Evolutionary conservation across 92 coral and sea anemone species (phyloP).

Genomic region (Parazoanthus darwini): DNA sequence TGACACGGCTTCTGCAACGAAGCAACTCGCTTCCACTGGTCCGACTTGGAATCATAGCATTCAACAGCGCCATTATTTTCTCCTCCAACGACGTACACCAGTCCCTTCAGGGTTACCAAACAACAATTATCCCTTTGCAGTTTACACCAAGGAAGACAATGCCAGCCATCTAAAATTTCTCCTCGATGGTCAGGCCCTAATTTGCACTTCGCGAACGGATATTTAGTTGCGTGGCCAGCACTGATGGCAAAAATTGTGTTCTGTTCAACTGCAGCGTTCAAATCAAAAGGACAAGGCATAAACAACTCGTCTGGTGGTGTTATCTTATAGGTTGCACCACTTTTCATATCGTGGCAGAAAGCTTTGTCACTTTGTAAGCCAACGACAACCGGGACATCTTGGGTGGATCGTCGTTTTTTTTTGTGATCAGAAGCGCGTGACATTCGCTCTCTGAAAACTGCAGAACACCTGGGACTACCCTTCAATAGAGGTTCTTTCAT

Average conservation of each 20-base stretch:
- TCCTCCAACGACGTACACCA: neutral
- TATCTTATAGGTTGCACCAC: neutral
- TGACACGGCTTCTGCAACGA: neutral
- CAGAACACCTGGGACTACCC: neutral
- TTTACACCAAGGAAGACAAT: neutral
- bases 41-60: neutral
- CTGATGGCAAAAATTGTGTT: constrained; percentile 1
- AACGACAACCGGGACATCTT: neutral
- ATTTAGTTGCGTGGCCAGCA: neutral
- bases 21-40: neutral
- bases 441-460: neutral
- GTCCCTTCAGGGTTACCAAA: neutral
- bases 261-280: neutral
- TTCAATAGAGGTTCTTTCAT: neutral
- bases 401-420: neutral
- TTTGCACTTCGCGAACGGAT: neutral
- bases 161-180: neutral
- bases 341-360: neutral
- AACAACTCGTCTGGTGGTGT: neutral
- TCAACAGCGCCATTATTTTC: neutral
- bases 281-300: neutral
- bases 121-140: neutral
- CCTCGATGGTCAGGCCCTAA: neutral
- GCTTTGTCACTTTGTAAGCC: neutral
- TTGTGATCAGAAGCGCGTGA: neutral